phyloP scores from a whole-genome alignment of 2,888 invertebrate genomes.

The Melolontha melolontha region DNA sequence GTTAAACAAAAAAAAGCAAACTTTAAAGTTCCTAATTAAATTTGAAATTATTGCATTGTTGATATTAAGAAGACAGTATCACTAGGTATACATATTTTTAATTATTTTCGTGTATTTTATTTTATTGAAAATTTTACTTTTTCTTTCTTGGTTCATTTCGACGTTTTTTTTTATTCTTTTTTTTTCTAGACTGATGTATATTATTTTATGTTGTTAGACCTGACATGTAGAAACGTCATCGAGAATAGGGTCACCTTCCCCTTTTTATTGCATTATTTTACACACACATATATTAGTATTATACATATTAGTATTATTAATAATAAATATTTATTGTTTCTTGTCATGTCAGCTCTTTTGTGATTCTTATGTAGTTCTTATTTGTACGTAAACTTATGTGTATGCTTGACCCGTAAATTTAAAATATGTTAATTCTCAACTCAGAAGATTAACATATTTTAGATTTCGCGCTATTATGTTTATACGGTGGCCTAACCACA shows the following conservation, averaged over 20 bases:
- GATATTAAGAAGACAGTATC: slow-evolving; percentile 48
- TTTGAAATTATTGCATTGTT: slow-evolving; percentile 49
- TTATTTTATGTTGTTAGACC: slow-evolving; percentile 50
- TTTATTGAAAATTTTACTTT: slow-evolving; percentile 47
- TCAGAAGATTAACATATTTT: slow-evolving; percentile 54
- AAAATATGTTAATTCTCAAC: slow-evolving; percentile 49
- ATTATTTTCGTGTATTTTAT: slow-evolving; percentile 37
- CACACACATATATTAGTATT: slow-evolving; percentile 43
- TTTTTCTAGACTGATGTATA: slow-evolving; percentile 55
- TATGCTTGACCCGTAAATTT: slow-evolving; percentile 28
- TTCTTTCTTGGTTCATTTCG: slow-evolving; percentile 44
- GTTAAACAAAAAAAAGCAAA: slow-evolving; percentile 50
- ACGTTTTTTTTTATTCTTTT: slow-evolving; percentile 44
- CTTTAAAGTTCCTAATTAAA: slow-evolving; percentile 63
- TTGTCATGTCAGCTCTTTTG: not conserved
- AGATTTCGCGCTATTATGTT: slow-evolving; percentile 30
- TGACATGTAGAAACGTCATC: slow-evolving; percentile 52
- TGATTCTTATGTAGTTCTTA: slow-evolving; percentile 24
- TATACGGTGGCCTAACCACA: no score
- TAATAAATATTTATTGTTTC: slow-evolving; percentile 17
- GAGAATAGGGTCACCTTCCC: slow-evolving; percentile 59
- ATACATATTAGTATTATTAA: slow-evolving; percentile 18
- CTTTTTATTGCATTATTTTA: slow-evolving; percentile 45
- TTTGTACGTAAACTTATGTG: slow-evolving; percentile 1
- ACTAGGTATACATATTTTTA: slow-evolving; percentile 37